phyloP scores from a whole-genome alignment of 2,113 vertebrate species.

The Sebastes fasciatus region DNA sequence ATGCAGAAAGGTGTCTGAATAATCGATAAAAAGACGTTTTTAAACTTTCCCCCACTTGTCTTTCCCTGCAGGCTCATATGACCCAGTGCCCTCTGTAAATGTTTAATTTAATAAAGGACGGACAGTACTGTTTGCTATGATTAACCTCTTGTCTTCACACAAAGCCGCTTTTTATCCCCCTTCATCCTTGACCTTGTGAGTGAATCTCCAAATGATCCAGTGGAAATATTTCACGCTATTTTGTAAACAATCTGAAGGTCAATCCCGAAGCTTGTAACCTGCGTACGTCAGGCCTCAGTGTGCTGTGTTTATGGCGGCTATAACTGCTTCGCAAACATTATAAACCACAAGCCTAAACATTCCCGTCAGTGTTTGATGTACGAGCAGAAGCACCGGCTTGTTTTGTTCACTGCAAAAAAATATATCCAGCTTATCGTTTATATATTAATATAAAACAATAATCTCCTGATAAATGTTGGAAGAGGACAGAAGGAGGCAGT shows the following conservation, averaged over 20 bases:
- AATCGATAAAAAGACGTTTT: not conserved
- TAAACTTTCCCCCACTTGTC: not conserved
- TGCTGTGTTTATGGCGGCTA: not conserved
- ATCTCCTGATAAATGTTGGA: not conserved
- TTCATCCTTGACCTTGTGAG: conserved; percentile 20
- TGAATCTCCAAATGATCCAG: conserved; percentile 10
- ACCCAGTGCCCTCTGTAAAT: conserved; percentile 27
- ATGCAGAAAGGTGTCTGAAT: not conserved
- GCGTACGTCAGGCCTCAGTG: not conserved
- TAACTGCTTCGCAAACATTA: conserved; percentile 7
- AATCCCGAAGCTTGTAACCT: not conserved
- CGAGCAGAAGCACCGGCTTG: too few relatives aligned
- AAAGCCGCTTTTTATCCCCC: conserved; percentile 10
- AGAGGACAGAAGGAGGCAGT: not conserved
- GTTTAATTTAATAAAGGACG: conserved; percentile 6
- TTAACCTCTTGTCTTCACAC: conserved; percentile 26
- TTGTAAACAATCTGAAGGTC: not conserved
- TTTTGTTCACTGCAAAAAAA: not conserved
- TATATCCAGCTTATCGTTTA: not conserved
- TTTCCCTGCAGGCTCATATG: not conserved
- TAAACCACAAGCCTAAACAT: not conserved
- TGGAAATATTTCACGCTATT: not conserved
- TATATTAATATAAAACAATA: not conserved
- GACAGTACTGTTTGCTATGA: not conserved
- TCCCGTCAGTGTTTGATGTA: not conserved